phyloP scores from a whole-genome alignment of 1,140 invertebrate species.

The Saccostrea cuccullata region DNA sequence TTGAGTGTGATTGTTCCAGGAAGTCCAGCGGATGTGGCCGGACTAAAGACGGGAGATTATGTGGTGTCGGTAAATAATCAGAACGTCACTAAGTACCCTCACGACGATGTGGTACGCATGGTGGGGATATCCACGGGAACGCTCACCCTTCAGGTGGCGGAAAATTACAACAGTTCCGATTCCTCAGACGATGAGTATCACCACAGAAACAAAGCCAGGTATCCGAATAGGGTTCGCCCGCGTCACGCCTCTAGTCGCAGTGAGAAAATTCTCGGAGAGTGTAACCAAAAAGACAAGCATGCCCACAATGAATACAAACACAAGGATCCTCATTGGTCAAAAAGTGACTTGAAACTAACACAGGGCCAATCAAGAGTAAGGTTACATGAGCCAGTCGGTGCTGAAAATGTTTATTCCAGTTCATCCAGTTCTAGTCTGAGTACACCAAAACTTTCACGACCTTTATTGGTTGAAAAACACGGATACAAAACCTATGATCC shows the following conservation, averaged over 20 bases:
- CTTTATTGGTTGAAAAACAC: conserved; percentile 46
- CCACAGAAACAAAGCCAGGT: conserved; percentile 79
- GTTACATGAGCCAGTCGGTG: conserved; percentile 62
- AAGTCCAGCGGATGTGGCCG: conserved; percentile 90
- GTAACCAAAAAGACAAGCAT: conserved; percentile 60
- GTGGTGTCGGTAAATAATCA: conserved; percentile 93
- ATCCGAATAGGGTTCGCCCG: conserved; percentile 81
- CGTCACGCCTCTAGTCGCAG: conserved; percentile 55
- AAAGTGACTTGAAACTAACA: conserved; percentile 37
- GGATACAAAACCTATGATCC: conserved; percentile 48
- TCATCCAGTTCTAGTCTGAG: conserved; percentile 23
- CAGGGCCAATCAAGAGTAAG: conserved; percentile 53
- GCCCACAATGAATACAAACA: conserved; percentile 59
- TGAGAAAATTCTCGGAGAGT: conserved; percentile 60
- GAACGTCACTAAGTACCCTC: conserved; percentile 91
- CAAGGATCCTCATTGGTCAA: conserved; percentile 50
- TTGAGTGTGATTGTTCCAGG: conserved; percentile 91
- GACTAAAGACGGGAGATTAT: conserved; percentile 93
- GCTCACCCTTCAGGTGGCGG: conserved; percentile 89
- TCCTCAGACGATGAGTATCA: conserved; percentile 86
- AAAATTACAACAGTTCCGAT: conserved; percentile 87
- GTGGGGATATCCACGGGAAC: conserved; percentile 91
- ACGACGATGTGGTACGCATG: conserved; percentile 94
- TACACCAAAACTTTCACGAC: conserved; percentile 47
- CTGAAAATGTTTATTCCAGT: conserved; percentile 61